Evolutionary conservation across 2,797 vertebrate species (phyloP).

Genomic region (Lemur catta): DNA sequence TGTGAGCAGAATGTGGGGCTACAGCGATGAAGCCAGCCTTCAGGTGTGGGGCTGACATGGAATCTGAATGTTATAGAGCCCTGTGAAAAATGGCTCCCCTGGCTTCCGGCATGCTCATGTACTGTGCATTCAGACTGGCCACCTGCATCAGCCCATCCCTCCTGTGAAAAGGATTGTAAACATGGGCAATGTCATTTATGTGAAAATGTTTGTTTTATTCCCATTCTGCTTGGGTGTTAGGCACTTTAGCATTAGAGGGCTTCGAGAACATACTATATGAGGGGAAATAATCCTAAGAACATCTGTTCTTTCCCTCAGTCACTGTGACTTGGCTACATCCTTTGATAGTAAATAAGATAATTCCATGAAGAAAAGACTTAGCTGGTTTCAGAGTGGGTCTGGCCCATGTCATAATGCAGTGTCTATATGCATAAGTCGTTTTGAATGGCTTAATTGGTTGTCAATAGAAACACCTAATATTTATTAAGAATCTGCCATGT

Average conservation of each 20-base stretch:
- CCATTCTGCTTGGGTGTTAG: conserved; percentile 32
- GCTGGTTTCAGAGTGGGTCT: conserved; percentile 12
- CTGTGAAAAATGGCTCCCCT: conserved; percentile 32
- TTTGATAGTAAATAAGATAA: conserved; percentile 68
- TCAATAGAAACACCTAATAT: conserved; percentile 71
- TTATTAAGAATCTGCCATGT: conserved; percentile 66
- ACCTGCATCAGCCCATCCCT: neutral
- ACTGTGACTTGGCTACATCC: conserved; percentile 53
- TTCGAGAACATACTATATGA: conserved; percentile 43
- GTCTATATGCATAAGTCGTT: conserved; percentile 37
- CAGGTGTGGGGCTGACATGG: neutral
- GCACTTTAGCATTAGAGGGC: conserved; percentile 28
- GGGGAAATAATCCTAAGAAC: conserved; percentile 59
- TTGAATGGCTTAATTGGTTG: conserved; percentile 56
- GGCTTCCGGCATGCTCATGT: neutral
- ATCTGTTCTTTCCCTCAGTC: conserved; percentile 60
- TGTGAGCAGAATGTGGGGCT: conserved; percentile 10
- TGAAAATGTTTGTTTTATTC: conserved; percentile 44
- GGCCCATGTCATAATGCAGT: neutral
- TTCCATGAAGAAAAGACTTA: conserved; percentile 52
- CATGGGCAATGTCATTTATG: neutral
- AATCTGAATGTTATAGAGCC: neutral
- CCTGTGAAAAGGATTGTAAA: conserved; percentile 37
- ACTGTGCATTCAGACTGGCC: neutral
- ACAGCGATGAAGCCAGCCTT: neutral